These are phyloP conservation scores for Polyergus mexicanus DNA, from an alignment of 1,140 invertebrate species.

Conservation along the genomic window DNA sequence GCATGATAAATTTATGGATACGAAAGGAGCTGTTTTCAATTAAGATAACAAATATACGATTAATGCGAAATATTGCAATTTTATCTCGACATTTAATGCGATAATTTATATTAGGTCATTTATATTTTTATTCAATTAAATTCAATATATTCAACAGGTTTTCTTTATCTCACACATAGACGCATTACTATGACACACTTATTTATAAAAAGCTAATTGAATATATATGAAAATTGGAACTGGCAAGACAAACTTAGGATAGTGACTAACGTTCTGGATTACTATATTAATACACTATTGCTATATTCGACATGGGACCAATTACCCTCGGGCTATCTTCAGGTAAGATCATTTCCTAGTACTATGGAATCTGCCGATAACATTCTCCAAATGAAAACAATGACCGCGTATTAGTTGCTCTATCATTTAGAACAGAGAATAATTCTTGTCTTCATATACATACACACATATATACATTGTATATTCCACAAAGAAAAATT, in stretches of 20 bases:
- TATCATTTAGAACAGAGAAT: constrained; percentile 22
- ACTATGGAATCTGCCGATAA: background rate
- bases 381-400: constrained; percentile 38
- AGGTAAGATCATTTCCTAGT: constrained; percentile 16
- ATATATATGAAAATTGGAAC: background rate
- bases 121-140: no score
- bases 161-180: no score
- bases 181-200: no score
- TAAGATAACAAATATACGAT: no score
- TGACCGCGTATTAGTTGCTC: constrained; percentile 8
- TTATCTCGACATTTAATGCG: no score
- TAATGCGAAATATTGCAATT: no score
- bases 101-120: no score
- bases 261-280: background rate
- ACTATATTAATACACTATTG: background rate
- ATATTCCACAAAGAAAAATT: constrained; percentile 28
- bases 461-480: background rate
- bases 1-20: background rate
- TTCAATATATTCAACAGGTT: no score
- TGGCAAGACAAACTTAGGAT: background rate
- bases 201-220: no score
- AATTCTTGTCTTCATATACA: constrained; percentile 22
- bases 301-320: background rate
- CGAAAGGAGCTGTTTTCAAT: background rate
- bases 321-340: background rate